Conservation (phyloP, 2,113 vertebrate genomes). For the Caranx ignobilis region DNA sequence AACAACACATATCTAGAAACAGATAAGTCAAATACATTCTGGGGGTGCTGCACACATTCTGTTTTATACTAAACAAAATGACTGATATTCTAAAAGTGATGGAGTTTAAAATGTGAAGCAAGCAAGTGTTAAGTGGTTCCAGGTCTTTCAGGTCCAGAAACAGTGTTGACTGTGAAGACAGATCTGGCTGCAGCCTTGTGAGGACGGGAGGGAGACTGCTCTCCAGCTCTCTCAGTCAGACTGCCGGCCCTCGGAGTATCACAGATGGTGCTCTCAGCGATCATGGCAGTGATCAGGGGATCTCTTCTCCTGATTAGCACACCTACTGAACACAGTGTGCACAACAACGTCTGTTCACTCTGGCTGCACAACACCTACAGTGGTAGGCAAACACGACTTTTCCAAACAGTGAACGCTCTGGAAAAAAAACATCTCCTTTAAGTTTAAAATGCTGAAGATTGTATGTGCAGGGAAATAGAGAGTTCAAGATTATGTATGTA, state of each 20-base stretch:
- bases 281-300: constrained; percentile 73
- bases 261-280: constrained; percentile 82
- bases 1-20: constrained; percentile 37
- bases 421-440: neutral
- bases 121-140: constrained; percentile 46
- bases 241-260: constrained; percentile 58
- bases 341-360: constrained; percentile 74
- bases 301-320: constrained; percentile 77
- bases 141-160: constrained; percentile 20
- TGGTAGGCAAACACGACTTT: neutral
- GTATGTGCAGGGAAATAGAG: neutral
- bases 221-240: constrained; percentile 62
- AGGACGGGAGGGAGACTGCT: constrained; percentile 37
- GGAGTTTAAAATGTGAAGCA: constrained; percentile 10
- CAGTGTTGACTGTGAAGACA: constrained; percentile 11
- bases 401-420: neutral
- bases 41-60: constrained; percentile 14
- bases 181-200: constrained; percentile 25
- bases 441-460: neutral
- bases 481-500: neutral
- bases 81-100: constrained; percentile 12
- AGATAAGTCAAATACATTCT: constrained; percentile 33
- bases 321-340: constrained; percentile 73
- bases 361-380: constrained; percentile 8
- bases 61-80: constrained; percentile 12